Evolutionary conservation across 2,888 invertebrate species (phyloP).

Genomic region (Hirtodrosophila cameraria): DNA sequence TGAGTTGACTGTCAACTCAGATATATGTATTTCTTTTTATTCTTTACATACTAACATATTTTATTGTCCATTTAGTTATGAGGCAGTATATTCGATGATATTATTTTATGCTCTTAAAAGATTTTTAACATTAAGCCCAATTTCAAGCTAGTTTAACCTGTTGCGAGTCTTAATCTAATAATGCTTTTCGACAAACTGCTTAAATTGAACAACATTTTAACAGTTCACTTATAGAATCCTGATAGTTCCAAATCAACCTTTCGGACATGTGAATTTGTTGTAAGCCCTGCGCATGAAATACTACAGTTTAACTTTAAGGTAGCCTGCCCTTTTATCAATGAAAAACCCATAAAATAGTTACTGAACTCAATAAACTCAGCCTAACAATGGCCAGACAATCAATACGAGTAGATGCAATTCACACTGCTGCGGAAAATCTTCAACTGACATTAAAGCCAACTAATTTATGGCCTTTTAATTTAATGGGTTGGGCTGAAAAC

Average conservation of each 20-base stretch:
- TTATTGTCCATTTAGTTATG: no score
- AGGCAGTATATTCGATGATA: no score
- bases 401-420: constrained; percentile 64
- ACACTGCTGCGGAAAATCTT: constrained; percentile 71
- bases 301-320: constrained; percentile 21
- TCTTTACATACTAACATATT: background rate
- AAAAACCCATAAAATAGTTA: constrained; percentile 64
- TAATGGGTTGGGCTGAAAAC: constrained; percentile 82
- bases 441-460: constrained; percentile 79
- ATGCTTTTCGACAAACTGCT: no score
- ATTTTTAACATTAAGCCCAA: no score
- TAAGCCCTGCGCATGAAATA: constrained; percentile 1
- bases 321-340: constrained; percentile 40
- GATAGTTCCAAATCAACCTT: background rate
- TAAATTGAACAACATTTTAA: no score
- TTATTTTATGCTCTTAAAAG: no score
- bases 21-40: background rate
- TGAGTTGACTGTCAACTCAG: constrained; percentile 26
- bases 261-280: background rate
- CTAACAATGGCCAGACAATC: constrained; percentile 47
- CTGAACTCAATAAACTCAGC: constrained; percentile 60
- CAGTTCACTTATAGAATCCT: background rate
- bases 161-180: no score
- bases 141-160: no score
- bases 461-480: constrained; percentile 84